These are phyloP conservation scores for Mesembrinibis cayennensis DNA, from an alignment of 2,113 vertebrate species.

Conservation along the genomic window DNA sequence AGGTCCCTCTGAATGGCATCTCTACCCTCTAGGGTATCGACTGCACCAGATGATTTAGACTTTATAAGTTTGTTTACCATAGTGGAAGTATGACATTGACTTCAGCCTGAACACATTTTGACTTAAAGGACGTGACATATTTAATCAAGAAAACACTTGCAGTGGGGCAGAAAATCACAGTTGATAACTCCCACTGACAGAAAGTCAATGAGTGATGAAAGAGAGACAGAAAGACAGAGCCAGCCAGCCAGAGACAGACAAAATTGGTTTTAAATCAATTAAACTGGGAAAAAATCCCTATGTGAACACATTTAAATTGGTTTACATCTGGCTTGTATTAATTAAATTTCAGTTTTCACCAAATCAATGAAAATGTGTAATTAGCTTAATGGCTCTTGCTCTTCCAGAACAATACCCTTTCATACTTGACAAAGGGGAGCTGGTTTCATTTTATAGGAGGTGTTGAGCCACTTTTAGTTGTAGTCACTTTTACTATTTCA, in stretches of 20 bases:
- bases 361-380: not conserved
- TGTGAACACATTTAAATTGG: not conserved
- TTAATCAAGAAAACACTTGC: too few species aligned
- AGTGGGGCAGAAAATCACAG: too few species aligned
- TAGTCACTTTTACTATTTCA: not conserved
- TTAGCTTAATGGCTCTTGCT: not conserved
- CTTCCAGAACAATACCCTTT: not conserved
- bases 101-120: not conserved
- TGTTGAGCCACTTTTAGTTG: not conserved
- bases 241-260: not conserved
- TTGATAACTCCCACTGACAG: not conserved
- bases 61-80: not conserved
- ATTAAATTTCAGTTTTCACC: not conserved
- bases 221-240: not conserved
- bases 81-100: not conserved
- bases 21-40: too few species aligned
- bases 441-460: not conserved
- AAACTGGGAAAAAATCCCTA: not conserved
- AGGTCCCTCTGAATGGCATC: too few species aligned
- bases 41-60: not conserved
- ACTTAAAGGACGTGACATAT: too few species aligned
- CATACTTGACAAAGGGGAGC: not conserved
- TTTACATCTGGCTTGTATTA: not conserved
- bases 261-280: not conserved
- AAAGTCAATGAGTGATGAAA: not conserved